Evolutionary conservation across 2,888 invertebrate genomes (phyloP), one percentile per base, ranked within the genome.

Genomic region (Ennomos quercinarius): DNA sequence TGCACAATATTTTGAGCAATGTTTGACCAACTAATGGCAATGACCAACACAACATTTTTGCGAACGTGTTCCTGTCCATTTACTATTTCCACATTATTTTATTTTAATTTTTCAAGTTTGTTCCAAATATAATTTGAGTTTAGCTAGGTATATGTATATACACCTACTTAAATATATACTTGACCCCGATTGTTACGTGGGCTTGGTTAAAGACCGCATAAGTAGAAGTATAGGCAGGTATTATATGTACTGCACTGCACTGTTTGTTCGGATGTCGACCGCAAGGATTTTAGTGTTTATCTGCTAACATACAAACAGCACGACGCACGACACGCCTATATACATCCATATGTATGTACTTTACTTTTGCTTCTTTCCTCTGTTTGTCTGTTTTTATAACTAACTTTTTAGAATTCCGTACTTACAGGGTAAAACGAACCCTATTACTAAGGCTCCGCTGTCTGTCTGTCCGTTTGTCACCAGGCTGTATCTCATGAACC

Each of bases 51-150:
- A 47, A 17, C 8, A 47, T 39, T 27, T 38, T n/a, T n/a, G 9
- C 27, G n/a, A 27, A 27, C 27, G 39, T 4, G 54, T 59, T 59
- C 54, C 35, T 43, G 17, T 41, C 54, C 52, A 52, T 53, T 58
- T 50, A 50, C 44, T 53, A 59, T 59, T 54, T 37, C 47, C 34
- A 27, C 10, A 59, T 41, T 45, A 47, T 54, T 39, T 36, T 40
- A 49, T 44, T 43, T 50, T 50, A 50, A 50, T 58, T 63, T 49
- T 53, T 50, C 56, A 49, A 59, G 49, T 56, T 53, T n/a, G n/a
- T n/a, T n/a, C n/a, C 17, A 17, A 17, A n/a, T n/a, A 17, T 4
- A 17, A 17, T 6, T 27, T 6, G 27, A 27, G 27, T 27, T 27
- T 6, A 27, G 27, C 6, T 27, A n/a, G n/a, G n/a, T 27, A 27